Evolutionary conservation across 2,797 vertebrate genomes (phyloP), one percentile per base, ranked within the genome.

Genomic region (Gobionotothen gibberifrons): DNA sequence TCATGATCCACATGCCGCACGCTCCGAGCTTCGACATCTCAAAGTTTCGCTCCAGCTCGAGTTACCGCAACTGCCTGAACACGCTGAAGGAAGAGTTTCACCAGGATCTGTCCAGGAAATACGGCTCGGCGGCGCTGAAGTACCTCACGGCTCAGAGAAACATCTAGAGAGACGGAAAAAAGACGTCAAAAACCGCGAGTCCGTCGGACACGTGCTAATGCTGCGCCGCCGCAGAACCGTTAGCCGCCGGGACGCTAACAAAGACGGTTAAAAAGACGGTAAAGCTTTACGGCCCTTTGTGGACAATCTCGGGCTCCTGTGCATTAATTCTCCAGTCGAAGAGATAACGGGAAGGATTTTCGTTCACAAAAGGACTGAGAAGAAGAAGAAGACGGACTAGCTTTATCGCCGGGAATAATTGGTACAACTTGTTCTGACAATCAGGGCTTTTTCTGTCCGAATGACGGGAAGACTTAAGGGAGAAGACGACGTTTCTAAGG

Each of bases 1-100:
- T 96, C 93, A 99, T 99, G 98, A 99, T 99, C 95, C 98, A 99
- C 92, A 99, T 99, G 98, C 98, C 98, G 0, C 98, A 99, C 0
- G 97, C 98, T 0, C 98, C 98, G 82, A 99, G 98, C 93, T 99
- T 99, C 0, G 98, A 99, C 93, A 99, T 99, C 95, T 98, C 98
- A 85, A 99, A 99, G 95, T 99, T 99, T 86, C 97, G 98, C 74
- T 99, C 98, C 89, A 99, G 98, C 92, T 98, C 98, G 94, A 97
- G 98, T 95, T 99, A 99, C 89, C 97, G 98, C 32, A 95, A 96
- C 91, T 99, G 98, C 90, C 96, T 99, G 74, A 99, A 98, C 92
- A 99, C 97, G 9, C 94, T 99, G 73, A 99, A 99, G 90, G 98
- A 99, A 80, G 98, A 99, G 91, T 99, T 99, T 85, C 98, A 99